Conservation (phyloP, 1,140 invertebrate genomes). For the Pseudobourletiella spinata region DNA sequence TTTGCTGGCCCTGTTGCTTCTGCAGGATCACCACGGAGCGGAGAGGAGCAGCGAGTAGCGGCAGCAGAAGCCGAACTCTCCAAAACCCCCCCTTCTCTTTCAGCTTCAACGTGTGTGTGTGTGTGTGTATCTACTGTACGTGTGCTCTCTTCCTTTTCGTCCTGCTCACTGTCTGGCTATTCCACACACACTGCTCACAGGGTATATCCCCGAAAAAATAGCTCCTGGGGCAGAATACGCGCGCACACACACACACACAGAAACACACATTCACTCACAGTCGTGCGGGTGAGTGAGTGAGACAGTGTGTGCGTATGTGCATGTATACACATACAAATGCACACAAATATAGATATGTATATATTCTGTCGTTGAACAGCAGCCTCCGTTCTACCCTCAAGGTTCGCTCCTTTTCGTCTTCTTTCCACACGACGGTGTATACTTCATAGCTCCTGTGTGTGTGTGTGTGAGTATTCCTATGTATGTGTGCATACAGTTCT, state of each 20-base stretch:
- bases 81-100: too few species aligned
- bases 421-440: too few species aligned
- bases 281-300: too few species aligned
- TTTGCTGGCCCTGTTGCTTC: conserved; percentile 9
- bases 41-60: neutral
- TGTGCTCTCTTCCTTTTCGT: neutral
- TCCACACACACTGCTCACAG: neutral
- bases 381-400: neutral
- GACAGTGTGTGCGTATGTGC: too few species aligned
- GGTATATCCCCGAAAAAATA: conserved; percentile 9
- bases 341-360: neutral
- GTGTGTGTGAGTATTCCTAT: too few species aligned
- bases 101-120: too few species aligned
- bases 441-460: too few species aligned
- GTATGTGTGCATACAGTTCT: too few species aligned
- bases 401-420: conserved; percentile 1
- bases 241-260: neutral
- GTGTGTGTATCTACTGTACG: neutral
- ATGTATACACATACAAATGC: too few species aligned
- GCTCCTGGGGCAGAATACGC: neutral
- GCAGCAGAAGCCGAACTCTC: neutral
- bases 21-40: too few species aligned
- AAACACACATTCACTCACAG: neutral
- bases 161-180: neutral
- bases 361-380: neutral